Evolutionary conservation across 1,140 invertebrate genomes (phyloP).

Genomic region (Sitodiplosis mosellana): DNA sequence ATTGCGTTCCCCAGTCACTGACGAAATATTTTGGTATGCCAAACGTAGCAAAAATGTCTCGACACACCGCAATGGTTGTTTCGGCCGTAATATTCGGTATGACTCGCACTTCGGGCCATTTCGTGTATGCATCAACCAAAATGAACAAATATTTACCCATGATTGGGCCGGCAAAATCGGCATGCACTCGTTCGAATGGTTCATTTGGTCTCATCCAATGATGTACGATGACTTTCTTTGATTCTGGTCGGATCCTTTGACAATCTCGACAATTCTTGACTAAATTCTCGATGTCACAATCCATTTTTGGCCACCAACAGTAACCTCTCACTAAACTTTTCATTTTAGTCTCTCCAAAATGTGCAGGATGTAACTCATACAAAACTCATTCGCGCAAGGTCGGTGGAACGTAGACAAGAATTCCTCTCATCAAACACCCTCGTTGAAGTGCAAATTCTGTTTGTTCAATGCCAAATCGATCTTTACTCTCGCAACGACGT

Average conservation of each 20-base stretch:
- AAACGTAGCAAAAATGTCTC: background rate
- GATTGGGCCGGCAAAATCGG: constrained; percentile 15
- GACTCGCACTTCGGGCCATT: constrained; percentile 15
- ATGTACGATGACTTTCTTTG: background rate
- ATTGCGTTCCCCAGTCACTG: background rate
- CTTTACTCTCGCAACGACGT: constrained; percentile 1
- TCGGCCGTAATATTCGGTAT: background rate
- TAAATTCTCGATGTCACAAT: constrained; percentile 3
- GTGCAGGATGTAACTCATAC: constrained; percentile 8
- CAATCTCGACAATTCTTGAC: background rate
- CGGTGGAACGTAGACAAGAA: constrained; percentile 7
- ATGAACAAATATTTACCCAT: constrained; percentile 11
- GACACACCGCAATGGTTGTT: background rate
- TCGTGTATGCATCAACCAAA: constrained; percentile 16
- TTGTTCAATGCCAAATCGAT: constrained; percentile 3
- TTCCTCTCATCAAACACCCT: constrained; percentile 5
- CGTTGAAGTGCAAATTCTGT: constrained; percentile 4
- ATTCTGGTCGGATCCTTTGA: background rate
- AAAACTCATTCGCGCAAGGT: constrained; percentile 6
- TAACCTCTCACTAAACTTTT: constrained; percentile 9
- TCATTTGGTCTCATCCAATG: background rate
- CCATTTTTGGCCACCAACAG: constrained; percentile 9
- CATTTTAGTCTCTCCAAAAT: constrained; percentile 10
- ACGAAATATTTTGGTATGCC: background rate
- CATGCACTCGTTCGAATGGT: constrained; percentile 2